These are phyloP conservation scores for Anastatus disparis DNA, from an alignment of 1,140 invertebrate species.

Conservation along the genomic window DNA sequence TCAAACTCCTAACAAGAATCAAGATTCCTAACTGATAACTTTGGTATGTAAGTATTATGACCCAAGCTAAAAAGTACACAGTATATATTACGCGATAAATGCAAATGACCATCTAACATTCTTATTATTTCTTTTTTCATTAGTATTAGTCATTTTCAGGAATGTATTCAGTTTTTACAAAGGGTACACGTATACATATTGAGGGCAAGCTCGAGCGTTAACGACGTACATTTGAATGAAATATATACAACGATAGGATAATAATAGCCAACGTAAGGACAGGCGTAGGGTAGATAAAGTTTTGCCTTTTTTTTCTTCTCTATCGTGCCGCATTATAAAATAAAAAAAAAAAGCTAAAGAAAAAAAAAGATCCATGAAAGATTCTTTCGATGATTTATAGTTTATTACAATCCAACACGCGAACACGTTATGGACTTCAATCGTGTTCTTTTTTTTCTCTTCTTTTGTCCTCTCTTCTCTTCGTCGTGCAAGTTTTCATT, in stretches of 20 bases:
- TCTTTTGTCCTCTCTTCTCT: slow-evolving; percentile 32
- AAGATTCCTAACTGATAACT: slow-evolving; percentile 5
- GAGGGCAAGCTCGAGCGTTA: slow-evolving; percentile 42
- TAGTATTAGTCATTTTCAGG: slow-evolving; percentile 10
- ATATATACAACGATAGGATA: slow-evolving; percentile 38
- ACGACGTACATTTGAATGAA: slow-evolving; percentile 53
- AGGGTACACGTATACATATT: background rate
- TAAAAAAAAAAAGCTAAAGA: too few species aligned
- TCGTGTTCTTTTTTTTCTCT: slow-evolving; percentile 35
- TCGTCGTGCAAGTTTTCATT: too few species aligned
- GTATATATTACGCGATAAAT: slow-evolving; percentile 11
- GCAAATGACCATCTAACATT: slow-evolving; percentile 20
- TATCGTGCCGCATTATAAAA: slow-evolving; percentile 47
- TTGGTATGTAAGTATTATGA: background rate
- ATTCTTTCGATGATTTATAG: slow-evolving; percentile 60
- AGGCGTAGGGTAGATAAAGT: slow-evolving; percentile 40
- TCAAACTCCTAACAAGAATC: background rate
- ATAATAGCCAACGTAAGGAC: slow-evolving; percentile 34
- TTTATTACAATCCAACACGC: slow-evolving; percentile 57
- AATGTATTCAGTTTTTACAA: background rate
- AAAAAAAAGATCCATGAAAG: slow-evolving; percentile 55
- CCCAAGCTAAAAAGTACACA: too few species aligned
- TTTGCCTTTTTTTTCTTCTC: too few species aligned
- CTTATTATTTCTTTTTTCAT: background rate
- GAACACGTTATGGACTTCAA: slow-evolving; percentile 35